These are phyloP conservation scores for Pomacea maculata DNA, from an alignment of 1,140 invertebrate genomes.

Conservation along the genomic window DNA sequence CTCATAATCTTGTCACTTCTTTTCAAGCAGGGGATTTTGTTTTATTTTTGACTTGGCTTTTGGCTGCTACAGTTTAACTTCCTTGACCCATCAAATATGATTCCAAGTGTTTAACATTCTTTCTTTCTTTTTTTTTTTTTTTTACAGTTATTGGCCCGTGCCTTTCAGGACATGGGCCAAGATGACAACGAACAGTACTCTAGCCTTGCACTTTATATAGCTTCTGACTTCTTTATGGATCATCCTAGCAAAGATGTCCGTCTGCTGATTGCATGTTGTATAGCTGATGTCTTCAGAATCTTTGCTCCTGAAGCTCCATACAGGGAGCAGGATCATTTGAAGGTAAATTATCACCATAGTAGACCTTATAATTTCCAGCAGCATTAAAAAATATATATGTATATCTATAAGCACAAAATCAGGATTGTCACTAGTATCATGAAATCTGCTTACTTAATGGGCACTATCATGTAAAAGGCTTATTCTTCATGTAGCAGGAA, in stretches of 20 bases:
- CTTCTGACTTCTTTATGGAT: conserved; percentile 90
- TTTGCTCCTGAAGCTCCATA: conserved; percentile 99
- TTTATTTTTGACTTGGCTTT: not conserved
- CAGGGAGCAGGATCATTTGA: conserved; percentile 92
- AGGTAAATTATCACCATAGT: conserved; percentile 64
- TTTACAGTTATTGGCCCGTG: conserved; percentile 84
- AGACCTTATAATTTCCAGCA: too few relatives aligned
- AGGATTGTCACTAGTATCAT: too few relatives aligned
- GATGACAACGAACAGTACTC: conserved; percentile 95
- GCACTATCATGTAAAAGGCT: too few relatives aligned
- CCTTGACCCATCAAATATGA: not conserved
- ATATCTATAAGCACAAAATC: too few relatives aligned
- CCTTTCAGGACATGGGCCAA: conserved; percentile 95
- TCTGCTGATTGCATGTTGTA: conserved; percentile 93
- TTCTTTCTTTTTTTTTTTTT: conserved; percentile 17
- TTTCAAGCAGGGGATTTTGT: not conserved
- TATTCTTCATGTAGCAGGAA: too few relatives aligned
- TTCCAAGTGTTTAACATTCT: not conserved
- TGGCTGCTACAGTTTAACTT: not conserved
- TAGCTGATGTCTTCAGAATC: conserved; percentile 96
- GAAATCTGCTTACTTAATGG: too few relatives aligned
- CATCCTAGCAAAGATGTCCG: conserved; percentile 93
- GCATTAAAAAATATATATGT: too few relatives aligned
- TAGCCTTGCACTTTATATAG: conserved; percentile 90
- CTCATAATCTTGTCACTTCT: not conserved